Percentiles rank a stretch among this genome's conserved stretches.
Evolutionary conservation across 2,888 invertebrate species (phyloP).

Genomic region (Metellina segmentata): DNA sequence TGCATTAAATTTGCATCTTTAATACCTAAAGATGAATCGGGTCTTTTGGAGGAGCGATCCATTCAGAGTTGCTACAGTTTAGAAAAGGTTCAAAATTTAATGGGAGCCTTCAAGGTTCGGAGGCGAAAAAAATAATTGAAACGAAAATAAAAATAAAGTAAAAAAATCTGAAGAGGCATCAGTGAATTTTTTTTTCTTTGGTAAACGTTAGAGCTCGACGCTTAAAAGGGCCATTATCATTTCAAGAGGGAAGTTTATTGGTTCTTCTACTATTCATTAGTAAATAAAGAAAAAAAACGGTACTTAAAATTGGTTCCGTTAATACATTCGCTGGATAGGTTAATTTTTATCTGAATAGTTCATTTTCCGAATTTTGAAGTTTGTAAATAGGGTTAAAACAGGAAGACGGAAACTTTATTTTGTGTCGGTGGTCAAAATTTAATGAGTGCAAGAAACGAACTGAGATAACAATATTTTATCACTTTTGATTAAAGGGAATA

Average conservation of each 20-base stretch:
- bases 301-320: background rate
- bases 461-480: no score
- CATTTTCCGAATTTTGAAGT: background rate
- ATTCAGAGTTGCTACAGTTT: background rate
- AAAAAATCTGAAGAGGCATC: background rate
- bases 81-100: conserved; percentile 34
- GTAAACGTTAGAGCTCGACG: conserved; percentile 5
- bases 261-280: background rate
- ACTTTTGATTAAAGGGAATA: no score
- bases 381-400: background rate
- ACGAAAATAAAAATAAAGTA: background rate
- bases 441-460: no score
- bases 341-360: background rate
- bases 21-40: conserved; percentile 11
- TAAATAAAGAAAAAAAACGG: background rate
- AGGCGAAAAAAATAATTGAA: background rate
- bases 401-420: no score
- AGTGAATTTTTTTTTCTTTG: conserved; percentile 12
- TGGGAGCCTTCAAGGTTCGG: background rate
- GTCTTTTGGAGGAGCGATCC: conserved; percentile 11
- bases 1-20: conserved; percentile 61
- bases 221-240: background rate
- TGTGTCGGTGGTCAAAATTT: no score
- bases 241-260: background rate
- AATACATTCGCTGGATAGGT: background rate